Conservation (phyloP, 2,797 vertebrate species). For the Erpetoichthys calabaricus region DNA sequence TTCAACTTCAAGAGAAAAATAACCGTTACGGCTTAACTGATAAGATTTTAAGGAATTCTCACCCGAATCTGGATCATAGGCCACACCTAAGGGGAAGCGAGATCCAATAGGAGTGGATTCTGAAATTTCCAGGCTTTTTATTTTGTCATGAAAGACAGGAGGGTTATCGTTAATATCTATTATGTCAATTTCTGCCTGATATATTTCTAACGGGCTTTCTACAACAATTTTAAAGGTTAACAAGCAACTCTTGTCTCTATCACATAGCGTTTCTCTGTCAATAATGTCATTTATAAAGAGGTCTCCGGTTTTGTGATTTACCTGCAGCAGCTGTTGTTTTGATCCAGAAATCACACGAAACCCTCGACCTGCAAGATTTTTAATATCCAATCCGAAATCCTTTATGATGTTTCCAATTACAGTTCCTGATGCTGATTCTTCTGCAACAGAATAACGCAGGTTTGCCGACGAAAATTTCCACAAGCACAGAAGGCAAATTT, state of each 20-base stretch:
- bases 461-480: no score
- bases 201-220: constrained; percentile 42
- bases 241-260: constrained; percentile 26
- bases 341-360: constrained; percentile 40
- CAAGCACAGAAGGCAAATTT: no score
- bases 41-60: constrained; percentile 52
- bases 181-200: constrained; percentile 41
- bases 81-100: constrained; percentile 39
- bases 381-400: constrained; percentile 38
- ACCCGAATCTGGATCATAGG: constrained; percentile 48
- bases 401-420: constrained; percentile 49
- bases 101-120: constrained; percentile 36
- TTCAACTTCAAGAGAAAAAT: constrained; percentile 46
- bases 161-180: constrained; percentile 46
- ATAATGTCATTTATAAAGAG: constrained; percentile 36
- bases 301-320: constrained; percentile 36
- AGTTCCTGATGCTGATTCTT: constrained; percentile 52
- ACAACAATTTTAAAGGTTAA: constrained; percentile 47
- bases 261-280: constrained; percentile 41
- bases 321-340: constrained; percentile 39
- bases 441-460: constrained; percentile 50
- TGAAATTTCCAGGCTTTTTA: constrained; percentile 30
- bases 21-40: constrained; percentile 39
- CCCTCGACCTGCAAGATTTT: constrained; percentile 30
- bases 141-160: constrained; percentile 25